Base-by-base conservation (phyloP, 2,888 invertebrate species). In the Drosophila barbarae region DNA sequence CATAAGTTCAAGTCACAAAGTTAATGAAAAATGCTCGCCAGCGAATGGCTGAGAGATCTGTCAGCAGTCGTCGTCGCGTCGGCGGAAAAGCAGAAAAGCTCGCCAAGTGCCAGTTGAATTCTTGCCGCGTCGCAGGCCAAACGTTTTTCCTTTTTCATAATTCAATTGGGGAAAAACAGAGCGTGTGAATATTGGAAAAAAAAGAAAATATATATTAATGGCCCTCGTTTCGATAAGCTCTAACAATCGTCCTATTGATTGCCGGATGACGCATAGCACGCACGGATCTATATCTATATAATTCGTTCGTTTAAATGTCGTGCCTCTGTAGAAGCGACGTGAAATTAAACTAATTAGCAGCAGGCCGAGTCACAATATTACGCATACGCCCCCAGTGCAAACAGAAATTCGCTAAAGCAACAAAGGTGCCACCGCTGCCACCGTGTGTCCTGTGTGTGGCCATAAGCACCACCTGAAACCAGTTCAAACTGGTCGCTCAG, bases 21-120 rank as follows among this genome's bases (percentile, higher is more conserved):
- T 71, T 76, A 77, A 78, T 82, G 74, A 77, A 79, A 77, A 71
- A 58, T 66, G 63, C 71, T 59, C 53, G 52, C 63, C 44, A 35
- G 66, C 52, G 50, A 72, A 41, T 71, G 36, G 36, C 35, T 57
- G 64, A 67, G 67, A 65, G 60, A 72, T 71, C 55, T 55, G 59
- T 46, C 64, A 67, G 59, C 60, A 32, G 64, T 63, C 71, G 61
- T 63, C 71, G 61, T 47, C 18, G 46, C 64, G 71, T 64, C 63
- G 49, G 65, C 65, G 47, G 68, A 71, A 71, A 66, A 65, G 61
- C 47, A 64, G 69, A 70, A 82, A 84, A 79, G 78, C 83, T 83
- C 72, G 49, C 46, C 70, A 75, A 81, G 51, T 74, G 74, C 53
- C 84, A 80, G 80, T 80, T 73, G 73, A 73, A 69, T 69, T 71